Evolutionary conservation across 2,888 invertebrate genomes (phyloP).

Genomic region (Magallana nippona): DNA sequence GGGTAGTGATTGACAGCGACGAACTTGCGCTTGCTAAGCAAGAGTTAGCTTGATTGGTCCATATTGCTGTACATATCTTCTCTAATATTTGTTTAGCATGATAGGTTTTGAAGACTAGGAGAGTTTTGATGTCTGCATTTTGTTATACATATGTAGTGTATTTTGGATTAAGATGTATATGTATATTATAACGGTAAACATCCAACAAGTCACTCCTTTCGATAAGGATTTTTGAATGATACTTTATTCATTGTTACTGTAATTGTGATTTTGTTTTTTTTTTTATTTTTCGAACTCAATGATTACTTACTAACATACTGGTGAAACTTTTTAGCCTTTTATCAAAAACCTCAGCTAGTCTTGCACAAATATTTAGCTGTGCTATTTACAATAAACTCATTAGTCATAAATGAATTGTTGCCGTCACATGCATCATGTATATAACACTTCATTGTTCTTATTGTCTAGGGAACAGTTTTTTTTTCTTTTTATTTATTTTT

Average conservation of each 20-base stretch:
- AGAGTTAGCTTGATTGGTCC: slow-evolving; percentile 56
- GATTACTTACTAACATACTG: not conserved
- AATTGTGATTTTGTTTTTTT: not conserved
- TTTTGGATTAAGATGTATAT: no score
- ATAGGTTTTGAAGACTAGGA: not conserved
- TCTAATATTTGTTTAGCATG: not conserved
- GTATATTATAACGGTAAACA: no score
- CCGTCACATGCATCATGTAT: not conserved
- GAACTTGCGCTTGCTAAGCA: slow-evolving; percentile 66
- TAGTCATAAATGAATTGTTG: no score
- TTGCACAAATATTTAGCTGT: not conserved
- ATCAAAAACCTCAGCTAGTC: slow-evolving; percentile 17
- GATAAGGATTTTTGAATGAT: not conserved
- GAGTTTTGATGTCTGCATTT: not conserved
- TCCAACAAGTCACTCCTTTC: no score
- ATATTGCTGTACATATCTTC: not conserved
- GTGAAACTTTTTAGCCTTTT: not conserved
- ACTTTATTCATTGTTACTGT: not conserved
- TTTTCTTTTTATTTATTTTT: no score
- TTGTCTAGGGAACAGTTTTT: no score
- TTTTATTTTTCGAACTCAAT: not conserved
- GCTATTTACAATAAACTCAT: not conserved
- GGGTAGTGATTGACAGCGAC: slow-evolving; percentile 68
- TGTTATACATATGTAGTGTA: not conserved
- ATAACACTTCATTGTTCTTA: no score